A percentile compares a stretch with the other conserved stretches of the same genome.
phyloP scores from a whole-genome alignment of 2,113 vertebrate species.

The Gracilinanus agilis region DNA sequence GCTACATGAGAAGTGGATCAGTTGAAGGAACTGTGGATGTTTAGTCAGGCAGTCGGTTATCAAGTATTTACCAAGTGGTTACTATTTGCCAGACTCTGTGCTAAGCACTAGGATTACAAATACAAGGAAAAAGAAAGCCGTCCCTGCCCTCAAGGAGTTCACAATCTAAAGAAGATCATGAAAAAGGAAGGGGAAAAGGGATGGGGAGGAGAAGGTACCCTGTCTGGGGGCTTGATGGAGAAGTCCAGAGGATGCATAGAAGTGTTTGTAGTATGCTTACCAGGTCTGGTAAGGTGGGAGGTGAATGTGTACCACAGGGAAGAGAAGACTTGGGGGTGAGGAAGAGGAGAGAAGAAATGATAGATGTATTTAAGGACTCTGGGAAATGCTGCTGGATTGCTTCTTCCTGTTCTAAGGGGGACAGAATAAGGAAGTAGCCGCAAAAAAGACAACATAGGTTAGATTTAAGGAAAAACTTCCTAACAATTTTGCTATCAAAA shows the following conservation, averaged over 20 bases:
- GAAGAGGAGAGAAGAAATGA: not conserved
- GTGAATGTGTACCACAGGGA: not conserved
- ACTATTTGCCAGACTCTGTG: not conserved
- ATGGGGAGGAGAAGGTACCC: not conserved
- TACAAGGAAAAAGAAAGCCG: no score
- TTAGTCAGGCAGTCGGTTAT: not conserved
- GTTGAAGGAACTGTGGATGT: not conserved
- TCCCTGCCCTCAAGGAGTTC: no score
- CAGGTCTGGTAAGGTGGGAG: not conserved
- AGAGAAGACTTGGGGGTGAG: not conserved
- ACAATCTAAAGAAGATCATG: not conserved
- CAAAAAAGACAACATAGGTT: not conserved
- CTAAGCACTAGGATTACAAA: not conserved
- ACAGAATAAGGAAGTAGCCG: not conserved
- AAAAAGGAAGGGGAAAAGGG: not conserved
- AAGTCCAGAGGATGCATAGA: not conserved
- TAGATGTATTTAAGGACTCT: not conserved
- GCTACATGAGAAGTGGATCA: not conserved
- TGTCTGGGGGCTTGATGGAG: no score
- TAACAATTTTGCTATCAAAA: not conserved
- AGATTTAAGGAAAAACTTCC: not conserved
- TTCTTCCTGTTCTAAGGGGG: not conserved
- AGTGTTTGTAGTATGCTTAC: no score
- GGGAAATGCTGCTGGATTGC: not conserved
- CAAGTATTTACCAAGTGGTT: not conserved